Evolutionary conservation across 2,113 vertebrate genomes (phyloP).

Genomic region (Bucco capensis): DNA sequence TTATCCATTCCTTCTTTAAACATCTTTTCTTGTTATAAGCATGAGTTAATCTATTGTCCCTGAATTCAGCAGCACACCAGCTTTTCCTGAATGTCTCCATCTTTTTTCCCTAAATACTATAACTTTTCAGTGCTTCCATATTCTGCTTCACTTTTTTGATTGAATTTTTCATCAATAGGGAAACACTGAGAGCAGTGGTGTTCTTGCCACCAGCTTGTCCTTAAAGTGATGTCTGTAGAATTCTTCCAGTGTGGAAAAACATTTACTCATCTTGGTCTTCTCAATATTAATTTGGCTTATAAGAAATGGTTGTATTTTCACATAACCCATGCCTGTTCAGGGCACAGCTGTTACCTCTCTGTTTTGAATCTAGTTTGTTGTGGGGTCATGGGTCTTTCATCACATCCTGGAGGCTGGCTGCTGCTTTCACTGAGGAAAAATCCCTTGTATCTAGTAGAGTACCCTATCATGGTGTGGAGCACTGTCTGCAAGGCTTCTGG

Average conservation of each 20-base stretch:
- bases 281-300: background rate
- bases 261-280: background rate
- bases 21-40: background rate
- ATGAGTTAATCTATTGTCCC: background rate
- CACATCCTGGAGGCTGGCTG: background rate
- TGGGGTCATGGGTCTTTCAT: background rate
- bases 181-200: background rate
- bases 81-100: background rate
- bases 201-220: background rate
- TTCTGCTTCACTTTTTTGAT: background rate
- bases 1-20: constrained; percentile 3
- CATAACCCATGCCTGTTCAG: background rate
- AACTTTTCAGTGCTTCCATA: background rate
- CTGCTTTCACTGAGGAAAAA: background rate
- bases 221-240: background rate
- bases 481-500: background rate
- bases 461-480: background rate
- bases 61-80: background rate
- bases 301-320: background rate
- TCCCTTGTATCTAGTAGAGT: fast-evolving
- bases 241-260: background rate
- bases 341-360: background rate
- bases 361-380: background rate
- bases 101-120: background rate
- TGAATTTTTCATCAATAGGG: background rate